A percentile compares a stretch with the other conserved stretches of the same genome.
Conservation (phyloP, 2,113 vertebrate species). For the Rhinoderma darwinii region DNA sequence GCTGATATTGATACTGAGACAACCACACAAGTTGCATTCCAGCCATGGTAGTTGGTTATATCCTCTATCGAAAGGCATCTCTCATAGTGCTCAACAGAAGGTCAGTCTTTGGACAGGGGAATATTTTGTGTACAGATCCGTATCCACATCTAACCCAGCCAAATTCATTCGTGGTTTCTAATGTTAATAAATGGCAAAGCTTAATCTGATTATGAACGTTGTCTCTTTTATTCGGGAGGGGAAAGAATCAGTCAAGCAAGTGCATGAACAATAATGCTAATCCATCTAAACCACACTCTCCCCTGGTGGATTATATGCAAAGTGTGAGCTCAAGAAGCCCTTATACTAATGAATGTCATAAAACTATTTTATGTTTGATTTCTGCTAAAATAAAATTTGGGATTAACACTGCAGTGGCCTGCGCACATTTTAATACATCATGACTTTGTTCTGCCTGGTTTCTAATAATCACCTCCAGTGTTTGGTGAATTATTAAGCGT, state of each 20-base stretch:
- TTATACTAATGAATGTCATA: slow-evolving; percentile 46
- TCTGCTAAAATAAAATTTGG: slow-evolving; percentile 20
- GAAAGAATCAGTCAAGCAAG: slow-evolving; percentile 44
- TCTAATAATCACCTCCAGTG: slow-evolving; percentile 22
- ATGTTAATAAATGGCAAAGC: slow-evolving; percentile 32
- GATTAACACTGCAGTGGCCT: slow-evolving; percentile 27
- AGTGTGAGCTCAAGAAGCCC: slow-evolving; percentile 45
- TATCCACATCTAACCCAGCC: not conserved
- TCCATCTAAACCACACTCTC: slow-evolving; percentile 42
- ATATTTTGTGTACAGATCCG: not conserved
- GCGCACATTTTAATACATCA: not conserved
- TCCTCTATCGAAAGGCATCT: not conserved
- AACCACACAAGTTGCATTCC: not conserved
- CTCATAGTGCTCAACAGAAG: not conserved
- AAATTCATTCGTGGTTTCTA: slow-evolving; percentile 30
- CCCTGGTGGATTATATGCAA: slow-evolving; percentile 49
- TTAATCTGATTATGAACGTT: slow-evolving; percentile 41
- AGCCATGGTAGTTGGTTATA: not conserved
- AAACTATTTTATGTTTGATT: slow-evolving; percentile 46
- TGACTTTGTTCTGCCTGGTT: not conserved
- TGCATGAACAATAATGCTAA: slow-evolving; percentile 52
- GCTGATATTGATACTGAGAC: not conserved
- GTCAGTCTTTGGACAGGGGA: not conserved
- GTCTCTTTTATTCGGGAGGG: slow-evolving; percentile 28
- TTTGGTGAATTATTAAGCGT: slow-evolving; percentile 1